A percentile compares a stretch with the other conserved stretches of the same genome.
Evolutionary conservation across 2,888 invertebrate genomes (phyloP).

Genomic region (Myopa testacea): DNA sequence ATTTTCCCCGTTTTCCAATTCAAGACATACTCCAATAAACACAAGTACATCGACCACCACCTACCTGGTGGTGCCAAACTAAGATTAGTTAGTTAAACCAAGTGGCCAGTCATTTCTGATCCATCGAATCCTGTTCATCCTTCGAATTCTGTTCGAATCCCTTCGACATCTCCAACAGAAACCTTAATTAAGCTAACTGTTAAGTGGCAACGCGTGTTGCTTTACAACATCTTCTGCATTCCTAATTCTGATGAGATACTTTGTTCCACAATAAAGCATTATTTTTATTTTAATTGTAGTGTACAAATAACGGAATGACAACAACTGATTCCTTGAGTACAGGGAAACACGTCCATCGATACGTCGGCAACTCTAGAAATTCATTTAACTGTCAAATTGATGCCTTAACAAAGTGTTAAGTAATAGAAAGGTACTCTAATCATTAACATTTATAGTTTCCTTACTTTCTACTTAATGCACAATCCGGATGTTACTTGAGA

Average conservation of each 20-base stretch:
- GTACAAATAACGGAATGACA: not conserved
- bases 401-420: constrained; percentile 37
- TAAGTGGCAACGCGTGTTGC: constrained; percentile 41
- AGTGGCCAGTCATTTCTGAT: not conserved
- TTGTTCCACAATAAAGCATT: constrained; percentile 40
- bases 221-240: constrained; percentile 57
- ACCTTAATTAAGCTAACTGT: constrained; percentile 55
- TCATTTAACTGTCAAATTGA: constrained; percentile 31
- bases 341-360: constrained; percentile 19
- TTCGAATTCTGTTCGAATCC: not conserved
- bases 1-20: constrained; percentile 29
- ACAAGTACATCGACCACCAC: constrained; percentile 20
- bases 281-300: constrained; percentile 48
- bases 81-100: not conserved
- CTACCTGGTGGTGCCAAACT: constrained; percentile 21
- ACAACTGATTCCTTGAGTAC: not conserved
- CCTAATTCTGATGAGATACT: constrained; percentile 53
- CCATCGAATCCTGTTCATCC: too few relatives aligned
- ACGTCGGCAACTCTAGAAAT: constrained; percentile 5
- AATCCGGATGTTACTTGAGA: too few relatives aligned
- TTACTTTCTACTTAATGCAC: too few relatives aligned
- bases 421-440: too few relatives aligned
- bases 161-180: constrained; percentile 37
- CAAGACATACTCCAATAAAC: constrained; percentile 43
- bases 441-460: too few relatives aligned